Evolutionary conservation across 2,888 invertebrate genomes (phyloP).

Genomic region (Apomyelois bistriatella): DNA sequence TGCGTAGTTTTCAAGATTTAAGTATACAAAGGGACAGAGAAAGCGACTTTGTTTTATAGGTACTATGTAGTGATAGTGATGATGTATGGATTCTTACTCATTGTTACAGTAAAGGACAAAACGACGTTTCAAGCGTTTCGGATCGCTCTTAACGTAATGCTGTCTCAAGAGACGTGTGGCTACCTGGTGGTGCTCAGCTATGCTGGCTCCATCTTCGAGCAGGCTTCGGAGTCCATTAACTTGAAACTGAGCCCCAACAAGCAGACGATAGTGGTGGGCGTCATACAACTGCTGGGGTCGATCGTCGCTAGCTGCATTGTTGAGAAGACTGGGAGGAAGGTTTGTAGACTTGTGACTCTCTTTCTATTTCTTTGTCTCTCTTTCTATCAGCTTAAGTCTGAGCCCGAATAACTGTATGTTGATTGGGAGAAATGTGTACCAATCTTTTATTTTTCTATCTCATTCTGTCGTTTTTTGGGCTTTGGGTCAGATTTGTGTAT

Average conservation of each 20-base stretch:
- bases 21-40: too few species aligned
- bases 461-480: too few species aligned
- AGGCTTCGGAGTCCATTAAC: conserved; percentile 65
- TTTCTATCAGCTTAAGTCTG: too few species aligned
- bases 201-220: conserved; percentile 70
- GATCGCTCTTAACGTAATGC: conserved; percentile 69
- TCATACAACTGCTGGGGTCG: conserved; percentile 64
- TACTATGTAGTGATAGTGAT: too few species aligned
- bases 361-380: too few species aligned
- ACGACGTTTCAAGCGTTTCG: conserved; percentile 71
- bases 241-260: conserved; percentile 68
- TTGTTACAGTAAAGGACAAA: conserved; percentile 62
- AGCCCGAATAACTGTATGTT: too few species aligned
- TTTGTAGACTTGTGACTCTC: conserved; percentile 21
- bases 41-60: too few species aligned
- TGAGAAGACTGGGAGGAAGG: conserved; percentile 71
- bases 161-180: conserved; percentile 72
- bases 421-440: too few species aligned
- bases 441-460: too few species aligned
- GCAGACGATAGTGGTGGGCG: conserved; percentile 70
- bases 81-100: too few species aligned
- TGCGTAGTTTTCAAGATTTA: too few species aligned
- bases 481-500: too few species aligned
- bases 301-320: conserved; percentile 71
- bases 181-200: conserved; percentile 75